These are phyloP conservation scores for Lepeophtheirus nordmannii DNA, from an alignment of 2,888 invertebrate species.

Conservation along the genomic window DNA sequence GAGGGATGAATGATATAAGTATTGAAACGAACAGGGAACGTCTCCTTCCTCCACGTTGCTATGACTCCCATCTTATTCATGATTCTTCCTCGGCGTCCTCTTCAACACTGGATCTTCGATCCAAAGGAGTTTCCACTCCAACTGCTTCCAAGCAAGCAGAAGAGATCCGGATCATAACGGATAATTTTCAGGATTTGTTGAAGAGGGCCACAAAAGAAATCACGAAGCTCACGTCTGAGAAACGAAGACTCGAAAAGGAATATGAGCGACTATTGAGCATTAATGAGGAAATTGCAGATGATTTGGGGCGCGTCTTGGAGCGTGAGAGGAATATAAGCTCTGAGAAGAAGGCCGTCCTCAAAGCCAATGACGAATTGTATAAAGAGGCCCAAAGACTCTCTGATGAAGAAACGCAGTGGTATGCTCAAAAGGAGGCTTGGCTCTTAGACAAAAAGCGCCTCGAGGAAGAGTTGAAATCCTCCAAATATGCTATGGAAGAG, in stretches of 20 bases:
- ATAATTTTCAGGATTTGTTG: conserved; percentile 7
- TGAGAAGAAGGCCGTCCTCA: conserved; percentile 12
- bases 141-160: conserved; percentile 9
- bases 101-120: background rate
- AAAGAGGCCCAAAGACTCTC: conserved; percentile 19
- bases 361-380: conserved; percentile 17
- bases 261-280: conserved; percentile 13
- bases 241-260: conserved; percentile 5
- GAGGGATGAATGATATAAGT: background rate
- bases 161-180: conserved; percentile 16
- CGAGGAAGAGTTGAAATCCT: conserved; percentile 4
- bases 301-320: conserved; percentile 1
- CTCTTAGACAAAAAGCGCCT: background rate
- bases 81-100: background rate
- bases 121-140: conserved; percentile 1
- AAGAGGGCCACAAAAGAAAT: conserved; percentile 16
- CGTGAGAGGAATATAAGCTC: background rate
- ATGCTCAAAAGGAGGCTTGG: background rate
- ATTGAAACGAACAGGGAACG: background rate
- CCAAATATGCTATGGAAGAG: background rate
- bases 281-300: conserved; percentile 15
- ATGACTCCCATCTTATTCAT: background rate
- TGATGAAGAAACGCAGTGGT: conserved; percentile 15
- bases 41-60: background rate
- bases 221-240: conserved; percentile 7